Base-by-base conservation (phyloP, 2,888 invertebrate species). In the Temnothorax ravouxi region DNA sequence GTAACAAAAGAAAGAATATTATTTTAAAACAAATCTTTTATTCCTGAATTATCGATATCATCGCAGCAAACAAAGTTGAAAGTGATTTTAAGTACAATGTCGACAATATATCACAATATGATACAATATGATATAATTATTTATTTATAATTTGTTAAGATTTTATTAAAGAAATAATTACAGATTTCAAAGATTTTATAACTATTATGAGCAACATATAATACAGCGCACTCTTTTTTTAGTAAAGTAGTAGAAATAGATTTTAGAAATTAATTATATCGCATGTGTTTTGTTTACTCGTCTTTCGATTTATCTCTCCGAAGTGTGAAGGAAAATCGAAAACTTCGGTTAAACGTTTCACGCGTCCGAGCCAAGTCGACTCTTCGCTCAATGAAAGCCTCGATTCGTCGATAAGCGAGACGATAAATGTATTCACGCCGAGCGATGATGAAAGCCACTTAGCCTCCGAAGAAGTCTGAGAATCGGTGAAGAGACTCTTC, bases 381-480 rank as follows among this genome's bases (percentile, higher is more conserved):
- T 76, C 6, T 71, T 50, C n/a, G 2, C 50, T 59, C 59, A 59
- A 44, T 47, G 76, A 76, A 62, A 41, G 52, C 29, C 41, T 72
- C 72, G 47, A 79, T 71, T 79, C 71, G 21, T 71, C 71, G 71
- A 79, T 79, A 79, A 77, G 47, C 47, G 59, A 56, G 59, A 71
- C 79, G 79, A 80, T 80, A 80, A 80, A 80, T 72, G 59, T 72
- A 80, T 69, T 79, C 80, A 15, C 80, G 62, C 69, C 82, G 71
- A 76, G 84, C 83, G 64, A 86, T 84, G 83, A 88, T 79, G 83
- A 81, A 84, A 89, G 86, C 67, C 79, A 79, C 74, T 82, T 87
- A 83, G 75, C 34, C 56, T 47, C 61, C 74, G 62, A 72, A 72
- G 77, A 79, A 80, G 52, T 72, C 64, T 76, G 62, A 64, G 83